Percentiles rank a stretch among this genome's conserved stretches.
These are phyloP conservation scores for Trematomus bernacchii DNA, from an alignment of 2,797 vertebrate species.

Conservation along the genomic window DNA sequence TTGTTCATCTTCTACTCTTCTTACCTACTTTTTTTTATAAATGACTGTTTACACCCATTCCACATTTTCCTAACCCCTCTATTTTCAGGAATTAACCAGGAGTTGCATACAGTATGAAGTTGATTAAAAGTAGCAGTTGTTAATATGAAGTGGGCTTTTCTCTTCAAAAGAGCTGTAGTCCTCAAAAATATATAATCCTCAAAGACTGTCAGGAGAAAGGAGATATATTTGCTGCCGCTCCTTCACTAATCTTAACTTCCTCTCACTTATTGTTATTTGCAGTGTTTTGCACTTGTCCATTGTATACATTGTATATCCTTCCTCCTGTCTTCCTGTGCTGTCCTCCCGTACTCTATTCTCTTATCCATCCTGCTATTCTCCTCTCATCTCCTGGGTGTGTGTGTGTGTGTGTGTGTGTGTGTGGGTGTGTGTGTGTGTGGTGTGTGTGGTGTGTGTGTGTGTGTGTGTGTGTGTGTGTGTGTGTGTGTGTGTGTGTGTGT, in stretches of 20 bases:
- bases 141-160: constrained; percentile 5
- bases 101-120: constrained; percentile 2
- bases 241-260: constrained; percentile 48
- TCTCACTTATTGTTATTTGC: constrained; percentile 43
- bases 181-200: constrained; percentile 19
- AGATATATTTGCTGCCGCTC: constrained; percentile 19
- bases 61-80: not conserved
- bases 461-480: not conserved
- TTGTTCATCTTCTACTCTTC: no score
- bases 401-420: no score
- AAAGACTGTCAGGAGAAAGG: constrained; percentile 11
- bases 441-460: no score
- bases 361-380: constrained; percentile 68
- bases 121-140: not conserved
- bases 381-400: constrained; percentile 28
- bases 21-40: not conserved
- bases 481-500: constrained; percentile 17
- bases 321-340: constrained; percentile 55
- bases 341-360: constrained; percentile 45
- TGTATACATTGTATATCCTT: constrained; percentile 52
- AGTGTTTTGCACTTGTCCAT: constrained; percentile 28
- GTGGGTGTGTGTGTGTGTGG: no score
- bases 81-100: not conserved
- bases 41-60: not conserved
- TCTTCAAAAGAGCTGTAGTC: constrained; percentile 19